Conservation (phyloP, 2,797 vertebrate genomes). For the Gymnocypris eckloni region DNA sequence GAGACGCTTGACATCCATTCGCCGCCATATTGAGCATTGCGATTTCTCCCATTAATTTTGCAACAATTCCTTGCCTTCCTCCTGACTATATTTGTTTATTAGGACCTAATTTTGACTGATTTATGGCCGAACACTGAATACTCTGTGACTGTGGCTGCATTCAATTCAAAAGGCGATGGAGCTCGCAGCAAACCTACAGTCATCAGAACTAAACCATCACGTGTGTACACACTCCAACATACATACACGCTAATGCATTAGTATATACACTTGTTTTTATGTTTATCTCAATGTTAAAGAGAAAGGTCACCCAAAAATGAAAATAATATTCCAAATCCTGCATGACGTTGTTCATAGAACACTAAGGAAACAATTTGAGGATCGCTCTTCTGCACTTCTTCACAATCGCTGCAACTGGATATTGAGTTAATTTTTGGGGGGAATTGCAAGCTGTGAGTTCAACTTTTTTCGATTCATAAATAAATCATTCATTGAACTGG, state of each 20-base stretch:
- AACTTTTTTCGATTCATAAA: background rate
- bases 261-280: background rate
- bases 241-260: background rate
- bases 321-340: background rate
- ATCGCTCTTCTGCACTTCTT: background rate
- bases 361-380: background rate
- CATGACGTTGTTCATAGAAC: background rate
- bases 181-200: conserved; percentile 91
- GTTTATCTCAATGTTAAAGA: background rate
- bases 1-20: background rate
- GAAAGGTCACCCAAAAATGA: conserved; percentile 12
- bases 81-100: conserved; percentile 53
- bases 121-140: conserved; percentile 93
- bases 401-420: background rate
- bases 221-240: conserved; percentile 54
- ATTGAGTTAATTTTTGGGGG: background rate
- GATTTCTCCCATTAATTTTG: background rate
- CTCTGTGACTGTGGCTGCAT: conserved; percentile 93
- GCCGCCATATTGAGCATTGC: no score
- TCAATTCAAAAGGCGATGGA: conserved; percentile 96
- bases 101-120: conserved; percentile 92
- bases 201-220: conserved; percentile 83
- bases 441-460: background rate
- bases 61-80: background rate
- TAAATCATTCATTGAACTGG: background rate